phyloP scores from a whole-genome alignment of 2,888 invertebrate genomes.

The Drosophila nr. perissopoda region DNA sequence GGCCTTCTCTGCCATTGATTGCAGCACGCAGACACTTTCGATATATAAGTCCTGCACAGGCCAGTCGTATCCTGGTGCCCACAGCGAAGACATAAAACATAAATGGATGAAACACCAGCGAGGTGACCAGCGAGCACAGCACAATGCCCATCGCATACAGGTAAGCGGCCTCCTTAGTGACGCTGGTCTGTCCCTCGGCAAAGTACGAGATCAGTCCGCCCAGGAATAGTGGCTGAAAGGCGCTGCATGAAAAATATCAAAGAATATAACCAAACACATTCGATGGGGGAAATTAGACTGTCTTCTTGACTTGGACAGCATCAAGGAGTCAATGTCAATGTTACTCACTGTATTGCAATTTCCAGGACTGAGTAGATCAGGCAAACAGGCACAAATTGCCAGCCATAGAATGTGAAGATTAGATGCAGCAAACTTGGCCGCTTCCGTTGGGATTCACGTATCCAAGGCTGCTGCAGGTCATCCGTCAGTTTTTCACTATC shows the following conservation, averaged over 20 bases:
- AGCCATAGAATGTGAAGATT: slow-evolving; percentile 85
- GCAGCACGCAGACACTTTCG: slow-evolving; percentile 89
- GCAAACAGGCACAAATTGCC: slow-evolving; percentile 80
- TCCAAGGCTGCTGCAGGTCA: slow-evolving; percentile 85
- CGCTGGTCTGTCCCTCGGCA: slow-evolving; percentile 77
- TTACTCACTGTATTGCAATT: slow-evolving; percentile 77
- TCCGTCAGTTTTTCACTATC: slow-evolving; percentile 82
- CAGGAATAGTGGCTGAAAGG: slow-evolving; percentile 88
- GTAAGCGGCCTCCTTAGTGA: slow-evolving; percentile 87
- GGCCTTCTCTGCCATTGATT: slow-evolving; percentile 93
- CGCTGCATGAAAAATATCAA: slow-evolving; percentile 84
- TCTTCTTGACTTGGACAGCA: not conserved
- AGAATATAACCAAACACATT: not conserved
- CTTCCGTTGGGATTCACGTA: slow-evolving; percentile 73
- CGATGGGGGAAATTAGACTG: not conserved
- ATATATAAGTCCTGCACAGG: slow-evolving; percentile 90
- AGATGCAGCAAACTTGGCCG: slow-evolving; percentile 84
- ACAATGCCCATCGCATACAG: slow-evolving; percentile 89
- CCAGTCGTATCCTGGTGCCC: slow-evolving; percentile 89
- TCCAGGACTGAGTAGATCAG: slow-evolving; percentile 82
- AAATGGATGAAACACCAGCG: slow-evolving; percentile 89
- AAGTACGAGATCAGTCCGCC: slow-evolving; percentile 89
- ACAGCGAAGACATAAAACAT: slow-evolving; percentile 89
- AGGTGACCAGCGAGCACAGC: slow-evolving; percentile 86
- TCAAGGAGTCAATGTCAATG: not conserved